Evolutionary conservation across 2,797 vertebrate species (phyloP).

Genomic region (Tangara arthus): DNA sequence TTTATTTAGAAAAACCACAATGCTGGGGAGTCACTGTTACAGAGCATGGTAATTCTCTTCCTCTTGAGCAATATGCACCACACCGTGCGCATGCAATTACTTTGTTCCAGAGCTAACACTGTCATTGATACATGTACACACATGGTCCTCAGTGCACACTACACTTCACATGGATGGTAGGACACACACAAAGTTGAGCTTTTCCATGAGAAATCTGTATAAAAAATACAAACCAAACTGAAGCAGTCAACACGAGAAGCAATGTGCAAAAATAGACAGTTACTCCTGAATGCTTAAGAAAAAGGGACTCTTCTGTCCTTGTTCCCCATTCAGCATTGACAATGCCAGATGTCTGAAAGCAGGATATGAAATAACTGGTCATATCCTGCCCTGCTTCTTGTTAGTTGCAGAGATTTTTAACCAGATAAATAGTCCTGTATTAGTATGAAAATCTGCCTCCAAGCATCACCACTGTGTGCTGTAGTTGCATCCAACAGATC

Average conservation of each 20-base stretch:
- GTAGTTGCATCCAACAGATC: not conserved
- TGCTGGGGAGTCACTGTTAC: constrained; percentile 39
- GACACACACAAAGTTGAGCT: not conserved
- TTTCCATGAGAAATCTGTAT: constrained; percentile 42
- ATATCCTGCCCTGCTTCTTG: not conserved
- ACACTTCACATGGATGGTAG: not conserved
- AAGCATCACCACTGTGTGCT: not conserved
- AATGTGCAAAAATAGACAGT: constrained; percentile 38
- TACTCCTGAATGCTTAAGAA: constrained; percentile 41
- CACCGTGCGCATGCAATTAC: constrained; percentile 38
- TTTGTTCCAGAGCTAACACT: constrained; percentile 16
- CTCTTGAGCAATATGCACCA: constrained; percentile 36
- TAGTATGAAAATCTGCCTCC: not conserved
- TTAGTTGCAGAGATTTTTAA: not conserved
- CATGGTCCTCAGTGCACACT: not conserved
- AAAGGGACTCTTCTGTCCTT: not conserved
- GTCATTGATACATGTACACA: not conserved
- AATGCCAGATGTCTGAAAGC: not conserved
- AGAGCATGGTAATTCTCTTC: not conserved
- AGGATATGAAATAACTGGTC: not conserved
- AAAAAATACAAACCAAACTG: constrained; percentile 47
- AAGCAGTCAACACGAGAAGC: constrained; percentile 43
- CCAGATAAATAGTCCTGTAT: not conserved
- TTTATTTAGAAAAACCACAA: constrained; percentile 69
- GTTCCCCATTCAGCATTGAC: not conserved